These are phyloP conservation scores for Barbus barbus DNA, from an alignment of 2,113 vertebrate genomes.

Conservation along the genomic window DNA sequence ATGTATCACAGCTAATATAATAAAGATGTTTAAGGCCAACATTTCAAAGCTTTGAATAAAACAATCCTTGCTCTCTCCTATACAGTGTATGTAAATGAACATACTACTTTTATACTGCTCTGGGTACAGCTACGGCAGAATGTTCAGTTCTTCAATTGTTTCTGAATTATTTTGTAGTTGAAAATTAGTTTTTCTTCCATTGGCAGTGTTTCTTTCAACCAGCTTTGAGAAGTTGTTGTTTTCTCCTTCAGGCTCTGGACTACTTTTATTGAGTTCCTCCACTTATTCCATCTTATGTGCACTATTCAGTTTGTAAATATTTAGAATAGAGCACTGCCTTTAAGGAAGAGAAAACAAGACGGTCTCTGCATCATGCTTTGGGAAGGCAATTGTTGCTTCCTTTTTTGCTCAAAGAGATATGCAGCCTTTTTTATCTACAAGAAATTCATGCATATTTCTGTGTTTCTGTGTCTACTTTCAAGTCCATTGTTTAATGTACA, in stretches of 20 bases:
- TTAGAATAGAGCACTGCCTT: slow-evolving; percentile 68
- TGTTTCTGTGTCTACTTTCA: slow-evolving; percentile 63
- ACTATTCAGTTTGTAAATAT: slow-evolving; percentile 74
- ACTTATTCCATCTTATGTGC: slow-evolving; percentile 62
- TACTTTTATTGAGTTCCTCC: slow-evolving; percentile 56
- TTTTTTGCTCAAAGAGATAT: slow-evolving; percentile 52
- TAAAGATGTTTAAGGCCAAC: neutral
- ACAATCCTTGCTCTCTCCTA: neutral
- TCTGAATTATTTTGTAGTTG: slow-evolving; percentile 13
- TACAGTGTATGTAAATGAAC: slow-evolving; percentile 6
- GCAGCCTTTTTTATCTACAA: slow-evolving; percentile 59
- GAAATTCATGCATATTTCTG: slow-evolving; percentile 62
- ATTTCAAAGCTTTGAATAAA: slow-evolving; percentile 3
- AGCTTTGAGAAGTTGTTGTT: slow-evolving; percentile 65
- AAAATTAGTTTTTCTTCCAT: slow-evolving; percentile 59
- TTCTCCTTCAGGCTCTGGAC: slow-evolving; percentile 55
- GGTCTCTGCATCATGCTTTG: slow-evolving; percentile 58
- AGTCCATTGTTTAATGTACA: slow-evolving; percentile 66
- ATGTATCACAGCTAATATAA: neutral
- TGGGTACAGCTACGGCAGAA: neutral
- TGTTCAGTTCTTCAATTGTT: neutral
- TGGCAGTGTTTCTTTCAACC: slow-evolving; percentile 59
- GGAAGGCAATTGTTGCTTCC: slow-evolving; percentile 63
- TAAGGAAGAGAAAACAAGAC: slow-evolving; percentile 65
- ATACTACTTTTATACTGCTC: neutral